Evolutionary conservation across 2,113 vertebrate genomes (phyloP), one percentile per base, ranked within the genome.

Genomic region (Nannobrachium achirus): DNA sequence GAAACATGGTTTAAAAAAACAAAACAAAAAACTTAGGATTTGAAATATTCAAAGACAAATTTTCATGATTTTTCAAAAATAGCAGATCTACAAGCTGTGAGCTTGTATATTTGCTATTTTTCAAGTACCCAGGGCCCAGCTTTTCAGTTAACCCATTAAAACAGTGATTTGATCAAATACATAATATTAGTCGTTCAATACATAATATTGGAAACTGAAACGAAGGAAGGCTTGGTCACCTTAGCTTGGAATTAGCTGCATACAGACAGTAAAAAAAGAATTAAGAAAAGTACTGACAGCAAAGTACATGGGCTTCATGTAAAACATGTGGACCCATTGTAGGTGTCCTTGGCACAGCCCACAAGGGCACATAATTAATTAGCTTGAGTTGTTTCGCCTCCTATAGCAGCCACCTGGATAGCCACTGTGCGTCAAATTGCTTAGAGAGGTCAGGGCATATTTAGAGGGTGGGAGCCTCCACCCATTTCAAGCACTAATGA

Each of bases 391-490:
- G 65, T 70, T 45, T 71, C 56, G 56, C 65, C 53, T 56, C 76
- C 56, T 63, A 69, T 63, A 69, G 51, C 57, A 40, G 57, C 59
- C 69, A 51, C 80, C 50, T 67, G 63, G 61, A 68, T 52, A 19
- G 70, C 65, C 38, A 68, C 57, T 46, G 80, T 71, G 76, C 52
- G 25, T 59, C 73, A 72, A 70, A 83, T 83, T 76, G 78, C 68
- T 69, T 72, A 1, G 9, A 46, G 51, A 18, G 41, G 60, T 57
- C 44, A 39, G 11, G 38, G 42, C 18, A 4, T 0, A 25, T 40
- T 11, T 10, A 14, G 55, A 11, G 19, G 7, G 9, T 18, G 20
- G 50, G 20, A 6, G 10, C 48, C 44, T 52, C 53, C 15, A 20
- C 41, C 52, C 15, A 56, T 38, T 56, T 44, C 51, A 19, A 46